phyloP scores from a whole-genome alignment of 2,113 vertebrate genomes.

The Phyllostomus discolor region DNA sequence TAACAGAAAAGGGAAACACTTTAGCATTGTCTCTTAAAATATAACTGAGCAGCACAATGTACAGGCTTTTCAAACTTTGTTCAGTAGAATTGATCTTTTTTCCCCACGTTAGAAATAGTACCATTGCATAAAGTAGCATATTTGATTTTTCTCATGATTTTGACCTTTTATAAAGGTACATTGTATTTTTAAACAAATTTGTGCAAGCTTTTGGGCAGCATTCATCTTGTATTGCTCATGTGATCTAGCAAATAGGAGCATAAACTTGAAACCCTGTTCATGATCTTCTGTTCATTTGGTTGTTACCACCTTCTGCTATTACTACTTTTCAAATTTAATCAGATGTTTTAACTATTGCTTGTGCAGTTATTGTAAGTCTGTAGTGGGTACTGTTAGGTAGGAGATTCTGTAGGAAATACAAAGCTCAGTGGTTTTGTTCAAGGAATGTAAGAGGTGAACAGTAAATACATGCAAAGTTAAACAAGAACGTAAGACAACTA shows the following conservation, averaged over 20 bases:
- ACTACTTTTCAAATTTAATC: not conserved
- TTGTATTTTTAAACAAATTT: constrained; percentile 12
- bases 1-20: not conserved
- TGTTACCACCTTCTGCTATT: not conserved
- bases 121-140: not conserved
- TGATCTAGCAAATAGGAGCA: not conserved
- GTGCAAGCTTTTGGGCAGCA: not conserved
- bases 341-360: not conserved
- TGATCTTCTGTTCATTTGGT: not conserved
- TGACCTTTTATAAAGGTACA: not conserved
- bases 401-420: constrained; percentile 1
- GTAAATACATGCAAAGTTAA: not conserved
- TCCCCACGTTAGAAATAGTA: not conserved
- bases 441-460: not conserved
- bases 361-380: not conserved
- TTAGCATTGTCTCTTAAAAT: constrained; percentile 1
- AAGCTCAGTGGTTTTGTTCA: not conserved
- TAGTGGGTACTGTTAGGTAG: not conserved
- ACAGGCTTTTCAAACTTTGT: constrained; percentile 20
- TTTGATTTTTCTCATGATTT: constrained; percentile 22
- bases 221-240: not conserved
- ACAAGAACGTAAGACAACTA: not conserved
- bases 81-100: constrained; percentile 12
- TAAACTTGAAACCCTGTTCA: not conserved
- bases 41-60: not conserved